Percentiles rank a stretch among this genome's conserved stretches.
phyloP scores from a whole-genome alignment of 2,797 vertebrate species.

The Fringilla coelebs region DNA sequence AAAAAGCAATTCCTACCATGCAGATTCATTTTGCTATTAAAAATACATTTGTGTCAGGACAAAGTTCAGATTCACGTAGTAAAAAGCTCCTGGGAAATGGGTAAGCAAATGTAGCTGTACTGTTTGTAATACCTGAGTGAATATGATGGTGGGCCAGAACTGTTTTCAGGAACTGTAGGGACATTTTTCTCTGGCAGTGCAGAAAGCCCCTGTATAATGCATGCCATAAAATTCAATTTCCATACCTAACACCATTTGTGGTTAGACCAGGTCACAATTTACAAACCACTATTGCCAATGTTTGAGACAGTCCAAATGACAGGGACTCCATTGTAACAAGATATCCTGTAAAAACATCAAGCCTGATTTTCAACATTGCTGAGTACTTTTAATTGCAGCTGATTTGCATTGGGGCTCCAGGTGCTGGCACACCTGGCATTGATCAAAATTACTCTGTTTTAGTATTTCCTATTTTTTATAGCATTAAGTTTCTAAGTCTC shows the following conservation, averaged over 20 bases:
- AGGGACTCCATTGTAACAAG: not conserved
- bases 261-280: not conserved
- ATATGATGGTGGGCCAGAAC: not conserved
- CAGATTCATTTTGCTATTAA: not conserved
- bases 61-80: not conserved
- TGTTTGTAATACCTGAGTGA: not conserved
- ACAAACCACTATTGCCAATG: fast-evolving
- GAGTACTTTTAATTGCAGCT: not conserved
- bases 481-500: not conserved
- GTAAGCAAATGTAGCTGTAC: not conserved
- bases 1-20: not conserved
- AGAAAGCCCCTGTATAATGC: fast-evolving
- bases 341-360: not conserved
- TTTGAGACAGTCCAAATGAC: not conserved
- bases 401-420: not conserved
- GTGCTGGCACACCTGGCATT: not conserved
- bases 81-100: not conserved
- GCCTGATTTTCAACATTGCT: not conserved
- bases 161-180: not conserved
- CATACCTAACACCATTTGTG: not conserved
- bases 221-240: not conserved
- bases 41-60: not conserved
- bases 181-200: not conserved
- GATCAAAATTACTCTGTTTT: not conserved
- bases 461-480: not conserved